These are phyloP conservation scores for Drosophila silvestris DNA, from an alignment of 2,888 invertebrate genomes.

Conservation along the genomic window DNA sequence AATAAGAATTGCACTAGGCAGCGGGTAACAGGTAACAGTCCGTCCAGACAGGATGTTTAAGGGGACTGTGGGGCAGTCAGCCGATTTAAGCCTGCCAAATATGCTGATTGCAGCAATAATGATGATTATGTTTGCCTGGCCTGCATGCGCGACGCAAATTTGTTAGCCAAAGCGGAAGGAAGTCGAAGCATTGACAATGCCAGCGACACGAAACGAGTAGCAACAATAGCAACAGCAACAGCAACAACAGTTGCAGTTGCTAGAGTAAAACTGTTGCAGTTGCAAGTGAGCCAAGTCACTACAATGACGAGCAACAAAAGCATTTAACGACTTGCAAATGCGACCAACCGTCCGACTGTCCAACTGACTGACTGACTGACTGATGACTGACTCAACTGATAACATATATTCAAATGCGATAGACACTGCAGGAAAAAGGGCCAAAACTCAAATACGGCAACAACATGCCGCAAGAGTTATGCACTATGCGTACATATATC, in stretches of 20 bases:
- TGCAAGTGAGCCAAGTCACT: constrained; percentile 38
- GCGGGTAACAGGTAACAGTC: constrained; percentile 5
- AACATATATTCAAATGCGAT: constrained; percentile 65
- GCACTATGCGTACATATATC: constrained; percentile 8
- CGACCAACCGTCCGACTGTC: constrained; percentile 27
- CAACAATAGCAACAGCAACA: constrained; percentile 28
- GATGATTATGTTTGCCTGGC: constrained; percentile 77
- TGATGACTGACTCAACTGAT: constrained; percentile 56
- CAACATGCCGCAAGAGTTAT: constrained; percentile 25
- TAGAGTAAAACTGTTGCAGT: constrained; percentile 32
- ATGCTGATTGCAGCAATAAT: constrained; percentile 78
- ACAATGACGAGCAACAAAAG: constrained; percentile 65
- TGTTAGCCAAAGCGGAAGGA: constrained; percentile 78
- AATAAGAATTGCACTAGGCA: constrained; percentile 23
- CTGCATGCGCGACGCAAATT: constrained; percentile 78
- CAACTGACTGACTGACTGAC: not conserved
- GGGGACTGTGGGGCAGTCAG: not conserved
- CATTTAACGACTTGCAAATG: constrained; percentile 80
- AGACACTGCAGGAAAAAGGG: constrained; percentile 22
- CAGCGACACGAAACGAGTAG: constrained; percentile 72
- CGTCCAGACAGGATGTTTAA: not conserved
- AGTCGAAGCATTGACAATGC: constrained; percentile 79
- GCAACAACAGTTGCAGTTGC: constrained; percentile 45
- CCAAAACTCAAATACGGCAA: not conserved
- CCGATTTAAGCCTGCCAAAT: constrained; percentile 70